Evolutionary conservation across 1,140 invertebrate genomes (phyloP), one percentile per base, ranked within the genome.

Genomic region (Drosophila grimshawi): DNA sequence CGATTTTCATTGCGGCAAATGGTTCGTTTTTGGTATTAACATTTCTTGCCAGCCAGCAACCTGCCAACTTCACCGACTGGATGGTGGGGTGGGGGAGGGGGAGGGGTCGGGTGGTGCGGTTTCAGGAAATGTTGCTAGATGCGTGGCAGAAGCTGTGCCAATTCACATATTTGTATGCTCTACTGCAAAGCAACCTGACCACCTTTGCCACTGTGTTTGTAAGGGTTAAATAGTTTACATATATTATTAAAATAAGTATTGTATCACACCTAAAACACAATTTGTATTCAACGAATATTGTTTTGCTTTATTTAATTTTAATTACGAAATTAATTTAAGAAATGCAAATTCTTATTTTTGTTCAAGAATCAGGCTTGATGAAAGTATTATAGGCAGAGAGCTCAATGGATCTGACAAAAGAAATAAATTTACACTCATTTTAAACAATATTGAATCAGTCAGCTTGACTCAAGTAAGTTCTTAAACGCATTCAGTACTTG

Each of bases 1-100:
- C 83, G 83, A 86, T 86, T 86, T 86, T 86, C 83, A 86, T 88
- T 86, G 83, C 83, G 83, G 83, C 83, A 86, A 86, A 86, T 86
- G 83, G 83, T 86, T 86, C 69, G 83, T 76, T 88, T 86, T 86
- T 68, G 80, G 83, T 86, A 88, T 86, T 86, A 86, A 86, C 83
- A 86, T 86, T 88, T 86, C 76, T 86, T 65, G 73, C 65, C 75
- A 80, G 56, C n/a, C n/a, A n/a, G 56, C 60, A 68, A 67, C 61
- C 37, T 19, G 59, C 11, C 30, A 32, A 7, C 33, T 59, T 37
- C 46, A 39, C 56, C 35, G 59, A 51, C 35, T 27, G 10, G 33
- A 39, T 29, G 30, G 35, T n/a, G 32, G 41, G 33, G 0, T 49
- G 30, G 5, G 45, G 51, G n/a, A n/a, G 35, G 32, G 41, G 33